A percentile compares a stretch with the other conserved stretches of the same genome.
phyloP scores from a whole-genome alignment of 2,113 vertebrate genomes.

The Cyprinodon variegatus region DNA sequence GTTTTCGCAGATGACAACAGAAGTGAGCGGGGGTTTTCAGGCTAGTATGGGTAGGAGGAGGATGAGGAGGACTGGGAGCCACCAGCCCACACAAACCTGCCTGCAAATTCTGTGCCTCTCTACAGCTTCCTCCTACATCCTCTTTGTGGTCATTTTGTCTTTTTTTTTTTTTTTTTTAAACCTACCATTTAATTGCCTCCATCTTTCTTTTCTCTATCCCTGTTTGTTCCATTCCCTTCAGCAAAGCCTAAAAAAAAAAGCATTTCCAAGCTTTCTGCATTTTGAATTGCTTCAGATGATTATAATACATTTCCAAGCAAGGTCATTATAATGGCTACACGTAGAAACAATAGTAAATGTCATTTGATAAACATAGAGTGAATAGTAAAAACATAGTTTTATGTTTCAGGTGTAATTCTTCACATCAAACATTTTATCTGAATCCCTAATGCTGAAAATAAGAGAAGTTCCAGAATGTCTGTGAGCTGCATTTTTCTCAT shows the following conservation, averaged over 20 bases:
- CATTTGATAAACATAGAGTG: background rate
- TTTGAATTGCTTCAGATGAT: constrained; percentile 26
- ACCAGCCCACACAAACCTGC: constrained; percentile 69
- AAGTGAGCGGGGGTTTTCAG: constrained; percentile 63
- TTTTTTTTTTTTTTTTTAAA: constrained; percentile 30
- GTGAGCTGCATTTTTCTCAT: constrained; percentile 27
- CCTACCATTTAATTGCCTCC: constrained; percentile 36
- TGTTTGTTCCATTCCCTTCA: constrained; percentile 16
- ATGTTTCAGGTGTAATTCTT: constrained; percentile 15
- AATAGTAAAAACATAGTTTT: background rate
- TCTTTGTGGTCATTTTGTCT: constrained; percentile 66
- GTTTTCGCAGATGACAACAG: constrained; percentile 55
- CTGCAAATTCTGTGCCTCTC: constrained; percentile 49
- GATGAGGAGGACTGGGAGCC: constrained; percentile 69
- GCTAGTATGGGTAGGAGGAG: constrained; percentile 59
- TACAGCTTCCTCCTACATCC: constrained; percentile 63
- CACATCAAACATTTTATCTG: constrained; percentile 41
- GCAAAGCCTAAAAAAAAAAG: constrained; percentile 15
- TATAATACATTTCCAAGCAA: constrained; percentile 22
- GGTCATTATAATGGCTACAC: constrained; percentile 7
- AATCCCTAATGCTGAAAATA: constrained; percentile 20
- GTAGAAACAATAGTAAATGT: constrained; percentile 8
- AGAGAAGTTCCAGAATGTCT: constrained; percentile 25
- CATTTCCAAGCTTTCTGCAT: constrained; percentile 18
- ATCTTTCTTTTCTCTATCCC: constrained; percentile 37